Percentiles rank a stretch among this genome's conserved stretches.
Evolutionary conservation across 2,888 invertebrate genomes (phyloP).

Genomic region (Octonoba sinensis): DNA sequence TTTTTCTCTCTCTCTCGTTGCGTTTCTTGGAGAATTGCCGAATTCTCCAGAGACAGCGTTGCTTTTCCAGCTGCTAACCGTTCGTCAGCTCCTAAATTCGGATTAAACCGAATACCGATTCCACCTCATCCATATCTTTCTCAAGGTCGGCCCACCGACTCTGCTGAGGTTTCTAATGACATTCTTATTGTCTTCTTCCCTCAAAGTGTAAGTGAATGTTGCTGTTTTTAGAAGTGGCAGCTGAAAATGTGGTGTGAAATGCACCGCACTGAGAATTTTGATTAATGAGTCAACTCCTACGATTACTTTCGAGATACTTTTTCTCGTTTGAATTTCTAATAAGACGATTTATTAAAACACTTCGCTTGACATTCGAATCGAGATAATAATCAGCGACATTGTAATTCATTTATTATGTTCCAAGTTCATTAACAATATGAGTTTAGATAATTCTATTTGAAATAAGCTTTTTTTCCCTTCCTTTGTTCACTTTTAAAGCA

Average conservation of each 20-base stretch:
- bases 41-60: conserved; percentile 42
- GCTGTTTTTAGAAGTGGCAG: neutral
- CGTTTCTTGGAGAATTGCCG: conserved; percentile 2
- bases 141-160: conserved; percentile 13
- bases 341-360: neutral
- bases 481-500: too few relatives aligned
- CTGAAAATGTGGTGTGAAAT: neutral
- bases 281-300: neutral
- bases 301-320: conserved; percentile 3
- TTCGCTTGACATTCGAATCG: neutral
- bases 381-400: too few relatives aligned
- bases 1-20: neutral
- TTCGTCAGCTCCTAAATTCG: conserved; percentile 45
- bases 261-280: neutral
- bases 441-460: too few relatives aligned
- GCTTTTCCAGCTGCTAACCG: conserved; percentile 34
- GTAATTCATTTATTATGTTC: too few relatives aligned
- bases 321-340: too few relatives aligned
- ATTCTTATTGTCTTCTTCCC: conserved; percentile 1
- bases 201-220: neutral
- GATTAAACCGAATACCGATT: conserved; percentile 12
- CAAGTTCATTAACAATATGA: too few relatives aligned
- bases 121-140: neutral
- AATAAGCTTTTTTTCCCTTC: too few relatives aligned
- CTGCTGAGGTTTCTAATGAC: neutral